Conservation (phyloP, 2,888 invertebrate genomes). For the Pegoplata infirma region DNA sequence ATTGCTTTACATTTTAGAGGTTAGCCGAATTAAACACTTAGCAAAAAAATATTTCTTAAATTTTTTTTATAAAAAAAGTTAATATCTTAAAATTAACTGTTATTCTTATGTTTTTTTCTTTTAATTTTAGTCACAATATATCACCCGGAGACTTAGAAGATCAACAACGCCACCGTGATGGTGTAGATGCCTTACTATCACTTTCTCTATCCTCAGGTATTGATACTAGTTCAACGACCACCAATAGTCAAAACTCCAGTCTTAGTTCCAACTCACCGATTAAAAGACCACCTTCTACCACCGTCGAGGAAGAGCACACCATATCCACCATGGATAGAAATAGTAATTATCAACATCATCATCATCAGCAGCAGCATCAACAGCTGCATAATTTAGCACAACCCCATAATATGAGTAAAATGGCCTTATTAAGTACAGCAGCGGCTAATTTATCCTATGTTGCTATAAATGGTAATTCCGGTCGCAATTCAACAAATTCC, state of each 20-base stretch:
- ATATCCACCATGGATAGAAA: conserved; percentile 67
- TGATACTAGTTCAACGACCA: conserved; percentile 65
- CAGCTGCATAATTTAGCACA: conserved; percentile 42
- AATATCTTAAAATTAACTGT: background rate
- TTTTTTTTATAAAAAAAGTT: background rate
- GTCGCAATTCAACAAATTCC: conserved; percentile 44
- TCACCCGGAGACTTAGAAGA: conserved; percentile 81
- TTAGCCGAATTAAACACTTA: too few species aligned
- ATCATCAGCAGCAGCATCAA: too few species aligned
- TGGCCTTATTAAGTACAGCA: conserved; percentile 71
- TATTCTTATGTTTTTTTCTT: background rate
- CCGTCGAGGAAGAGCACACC: conserved; percentile 71
- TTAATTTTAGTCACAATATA: conserved; percentile 73
- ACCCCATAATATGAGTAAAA: conserved; percentile 66
- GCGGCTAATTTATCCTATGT: conserved; percentile 56
- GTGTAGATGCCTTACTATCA: conserved; percentile 88
- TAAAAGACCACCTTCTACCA: conserved; percentile 75
- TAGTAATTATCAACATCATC: conserved; percentile 48
- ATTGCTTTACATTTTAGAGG: background rate
- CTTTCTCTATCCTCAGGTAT: conserved; percentile 84
- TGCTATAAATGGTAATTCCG: conserved; percentile 48
- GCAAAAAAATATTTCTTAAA: too few species aligned
- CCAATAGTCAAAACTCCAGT: conserved; percentile 63
- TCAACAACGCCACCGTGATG: conserved; percentile 86
- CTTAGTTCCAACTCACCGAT: conserved; percentile 71